Base-by-base conservation (phyloP, 1,140 invertebrate genomes). In the Theocolax elegans region DNA sequence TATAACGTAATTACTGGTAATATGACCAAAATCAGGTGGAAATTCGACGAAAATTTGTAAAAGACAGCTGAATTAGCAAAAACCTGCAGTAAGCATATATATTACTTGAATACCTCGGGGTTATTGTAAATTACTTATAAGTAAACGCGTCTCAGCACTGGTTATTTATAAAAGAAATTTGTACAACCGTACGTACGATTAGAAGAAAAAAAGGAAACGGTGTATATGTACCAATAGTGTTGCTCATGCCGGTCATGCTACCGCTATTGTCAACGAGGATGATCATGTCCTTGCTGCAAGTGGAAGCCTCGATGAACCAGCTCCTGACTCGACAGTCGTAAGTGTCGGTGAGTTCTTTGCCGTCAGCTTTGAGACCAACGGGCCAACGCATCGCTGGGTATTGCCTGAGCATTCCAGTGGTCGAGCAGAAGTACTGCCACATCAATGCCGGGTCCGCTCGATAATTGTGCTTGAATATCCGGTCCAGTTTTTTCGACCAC, bases 261-360 rank as follows among this genome's bases (percentile, higher is more conserved):
- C 98, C 98, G 66, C 95, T 95, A 42, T 90, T 91, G 81, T 99
- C 98, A 44, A 99, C 88, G 23, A 99, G 85, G 70, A 99, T 97
- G 21, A 99, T 90, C 72, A 99, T 92, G 80, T 99, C 97, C 85
- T 99, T 99, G 10, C 97, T 96, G 75, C 96, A 97, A 0, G 97
- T 97, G 0, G 97, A 95, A 1, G 97, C 97, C 85, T 98, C 94
- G 71, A 99, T 97, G 82, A 97, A 99, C 95, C 96, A 97, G 23
- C 93, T 93, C 51, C 93, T 87, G 17, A 93, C 91, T 10, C 96
- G 89, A 76, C 94, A 96, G 79, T 97, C 95, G 78, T 95, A 97
- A 1, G 90, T 83, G 80, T 93, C 92, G 9, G 88, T 76, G 4
- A 73, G 86, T 40, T 87, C 74, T 0, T 84, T 79, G 12, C 87